Evolutionary conservation across 2,888 invertebrate species (phyloP).

Genomic region (Agrypnus murinus): DNA sequence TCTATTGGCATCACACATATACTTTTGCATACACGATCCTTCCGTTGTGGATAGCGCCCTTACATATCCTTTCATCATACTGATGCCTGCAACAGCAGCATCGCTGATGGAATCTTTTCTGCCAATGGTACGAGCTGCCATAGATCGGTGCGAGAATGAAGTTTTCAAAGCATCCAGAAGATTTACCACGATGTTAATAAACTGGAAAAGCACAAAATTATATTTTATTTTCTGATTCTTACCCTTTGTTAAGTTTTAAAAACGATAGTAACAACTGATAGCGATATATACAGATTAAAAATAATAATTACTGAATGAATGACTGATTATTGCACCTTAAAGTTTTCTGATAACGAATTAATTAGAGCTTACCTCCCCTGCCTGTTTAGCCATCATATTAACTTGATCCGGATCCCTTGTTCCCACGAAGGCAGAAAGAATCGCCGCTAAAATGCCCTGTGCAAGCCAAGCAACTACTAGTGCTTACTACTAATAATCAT

Average conservation of each 20-base stretch:
- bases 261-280: too few species aligned
- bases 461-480: slow-evolving; percentile 68
- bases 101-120: slow-evolving; percentile 93
- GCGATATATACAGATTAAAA: too few species aligned
- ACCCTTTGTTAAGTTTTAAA: too few species aligned
- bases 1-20: slow-evolving; percentile 91
- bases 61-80: slow-evolving; percentile 92
- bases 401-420: slow-evolving; percentile 93
- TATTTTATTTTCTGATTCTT: too few species aligned
- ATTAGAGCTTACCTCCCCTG: slow-evolving; percentile 88
- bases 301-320: too few species aligned
- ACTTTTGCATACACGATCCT: slow-evolving; percentile 89
- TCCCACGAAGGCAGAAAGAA: slow-evolving; percentile 93
- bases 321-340: too few species aligned
- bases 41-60: slow-evolving; percentile 85
- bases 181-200: slow-evolving; percentile 93
- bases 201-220: too few species aligned
- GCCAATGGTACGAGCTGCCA: slow-evolving; percentile 89
- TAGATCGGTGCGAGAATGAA: slow-evolving; percentile 92
- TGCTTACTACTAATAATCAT: slow-evolving; percentile 51
- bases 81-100: slow-evolving; percentile 89
- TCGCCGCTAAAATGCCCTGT: slow-evolving; percentile 95
- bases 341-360: too few species aligned
- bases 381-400: slow-evolving; percentile 95
- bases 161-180: slow-evolving; percentile 93